Evolutionary conservation across 1,140 invertebrate species (phyloP), one percentile per base, ranked within the genome.

Genomic region (Atta colombica): DNA sequence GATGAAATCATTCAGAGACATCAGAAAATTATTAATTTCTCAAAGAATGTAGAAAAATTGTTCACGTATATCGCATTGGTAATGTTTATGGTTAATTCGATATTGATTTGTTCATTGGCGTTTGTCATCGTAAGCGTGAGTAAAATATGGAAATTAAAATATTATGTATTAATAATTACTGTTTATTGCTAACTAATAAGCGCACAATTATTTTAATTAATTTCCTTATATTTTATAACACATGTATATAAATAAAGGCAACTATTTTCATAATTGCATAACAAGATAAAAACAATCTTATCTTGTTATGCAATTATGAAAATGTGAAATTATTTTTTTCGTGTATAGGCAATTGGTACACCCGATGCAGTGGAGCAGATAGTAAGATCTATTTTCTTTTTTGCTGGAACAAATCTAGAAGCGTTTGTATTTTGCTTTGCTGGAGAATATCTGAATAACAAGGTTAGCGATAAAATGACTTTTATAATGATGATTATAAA

Each of bases 381-480:
- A 71, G 14, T 60, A 14, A 88, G 84, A 55, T 72, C 51, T 18
- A 28, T 89, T 28, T 49, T 88, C 21, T 89, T 85, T 49, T 89
- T 80, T 7, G 2, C 60, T 10, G 51, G 71, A 49, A 28, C 77
- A 16, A 88, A 89, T 61, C 65, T 89, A 8, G 88, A 88, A 31
- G 86, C 88, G 5, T 85, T 89, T 31, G 31, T 81, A 60, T 81
- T 85, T 31, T 90, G 85, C 39, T 90, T 71, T 21, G 86, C 88
- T 10, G 89, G 85, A 21, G 88, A 90, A 87, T 90, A 89, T 61
- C 3, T 89, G 8, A 87, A 39, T 21, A 74, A 77, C 4, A 85
- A 80, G 51, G 84, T 89, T 74, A 87, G 65, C 25, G 10, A 31
- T 18, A 16, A 18, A 6, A 61, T 51, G 14, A 45, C 8, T 45